Evolutionary conservation across 2,113 vertebrate genomes (phyloP).

Genomic region (Callipepla squamata): DNA sequence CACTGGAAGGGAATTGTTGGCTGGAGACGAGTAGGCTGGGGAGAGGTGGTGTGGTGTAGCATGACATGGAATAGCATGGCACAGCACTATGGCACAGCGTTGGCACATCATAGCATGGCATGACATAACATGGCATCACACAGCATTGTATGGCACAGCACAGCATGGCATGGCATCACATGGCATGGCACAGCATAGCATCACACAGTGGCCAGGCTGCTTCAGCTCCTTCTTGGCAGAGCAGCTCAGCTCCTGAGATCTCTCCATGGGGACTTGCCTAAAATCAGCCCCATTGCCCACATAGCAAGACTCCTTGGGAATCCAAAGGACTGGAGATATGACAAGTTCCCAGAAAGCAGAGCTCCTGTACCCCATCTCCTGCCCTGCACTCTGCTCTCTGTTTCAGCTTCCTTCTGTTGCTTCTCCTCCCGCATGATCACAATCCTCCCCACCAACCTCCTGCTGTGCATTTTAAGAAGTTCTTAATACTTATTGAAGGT

Average conservation of each 20-base stretch:
- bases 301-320: background rate
- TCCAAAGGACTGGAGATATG: background rate
- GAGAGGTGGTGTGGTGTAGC: background rate
- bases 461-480: background rate
- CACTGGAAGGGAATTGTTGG: conserved; percentile 67
- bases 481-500: background rate
- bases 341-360: background rate
- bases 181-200: background rate
- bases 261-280: accelerated
- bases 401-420: background rate
- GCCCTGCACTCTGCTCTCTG: background rate
- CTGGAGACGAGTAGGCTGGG: conserved; percentile 31
- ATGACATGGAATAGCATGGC: background rate
- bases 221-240: background rate
- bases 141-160: too few relatives aligned
- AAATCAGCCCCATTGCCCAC: background rate
- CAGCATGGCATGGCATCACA: too few relatives aligned
- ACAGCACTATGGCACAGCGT: background rate
- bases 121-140: background rate
- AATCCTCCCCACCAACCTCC: background rate
- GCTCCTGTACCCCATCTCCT: background rate
- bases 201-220: background rate
- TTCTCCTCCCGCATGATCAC: background rate
- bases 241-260: background rate
- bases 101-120: background rate